Evolutionary conservation across 1,140 invertebrate species (phyloP), one percentile per base, ranked within the genome.

Genomic region (Harlomillsia oculata): DNA sequence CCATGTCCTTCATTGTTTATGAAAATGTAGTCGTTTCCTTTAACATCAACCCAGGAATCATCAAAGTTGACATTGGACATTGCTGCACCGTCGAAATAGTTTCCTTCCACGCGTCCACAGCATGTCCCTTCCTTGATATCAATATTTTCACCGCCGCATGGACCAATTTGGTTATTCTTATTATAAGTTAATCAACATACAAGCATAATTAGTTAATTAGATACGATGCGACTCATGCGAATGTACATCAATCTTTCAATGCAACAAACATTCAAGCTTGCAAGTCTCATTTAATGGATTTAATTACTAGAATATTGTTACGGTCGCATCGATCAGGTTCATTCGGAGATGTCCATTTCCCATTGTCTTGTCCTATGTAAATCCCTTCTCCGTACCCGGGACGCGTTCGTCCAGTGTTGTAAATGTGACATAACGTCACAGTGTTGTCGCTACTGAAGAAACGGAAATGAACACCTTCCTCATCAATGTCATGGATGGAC

Each of bases 11-110:
- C 25, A 43, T 64, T 64, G 16, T 64, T 44, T 16, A 45, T 28
- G 9, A 64, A 16, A 23, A 45, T 18, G 23, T 64, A 64, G 20
- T 46, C 46, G 43, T 52, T 56, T 30, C 62, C 62, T 30, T 64
- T 64, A 5, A 64, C 45, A 43, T 64, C 55, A 5, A 64, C 43
- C 62, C 62, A 64, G 30, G 58, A 61, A n/a, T 64, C 55, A 25
- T 64, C 62, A 32, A 36, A 64, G 37, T 56, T 51, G 9, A 44
- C 53, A 43, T 51, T 52, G 0, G 62, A 57, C 44, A 57, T 39
- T 6, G 43, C 21, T n/a, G 9, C 14, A 0, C 62, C 62, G 32
- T 61, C 55, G 25, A 64, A 64, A n/a, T 25, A 34, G 34, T 64
- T 64, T 25, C 44, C 43, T 23, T 50, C 32, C 32, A 64, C 51